phyloP scores from a whole-genome alignment of 2,113 vertebrate species.

The Halcyon senegalensis region DNA sequence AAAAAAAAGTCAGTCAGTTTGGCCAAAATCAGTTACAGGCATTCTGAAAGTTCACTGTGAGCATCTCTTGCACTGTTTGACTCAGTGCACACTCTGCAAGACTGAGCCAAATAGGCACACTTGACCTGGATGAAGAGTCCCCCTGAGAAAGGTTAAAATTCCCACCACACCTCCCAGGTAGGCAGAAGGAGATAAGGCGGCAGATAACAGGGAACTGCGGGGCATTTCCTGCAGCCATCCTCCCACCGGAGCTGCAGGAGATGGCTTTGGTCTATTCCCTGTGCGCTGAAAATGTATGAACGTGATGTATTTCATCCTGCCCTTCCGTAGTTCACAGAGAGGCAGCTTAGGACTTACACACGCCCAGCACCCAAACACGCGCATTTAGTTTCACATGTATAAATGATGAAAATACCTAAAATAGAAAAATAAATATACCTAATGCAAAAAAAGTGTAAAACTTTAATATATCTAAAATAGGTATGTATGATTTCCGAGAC shows the following conservation, averaged over 20 bases:
- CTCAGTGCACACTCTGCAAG: background rate
- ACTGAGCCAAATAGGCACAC: background rate
- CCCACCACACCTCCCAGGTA: background rate
- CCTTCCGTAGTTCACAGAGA: accelerated
- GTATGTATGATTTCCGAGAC: no score
- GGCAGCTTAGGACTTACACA: accelerated
- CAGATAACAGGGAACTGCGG: background rate
- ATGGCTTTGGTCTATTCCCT: background rate
- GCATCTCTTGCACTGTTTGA: background rate
- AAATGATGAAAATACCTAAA: background rate
- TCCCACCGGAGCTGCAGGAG: accelerated
- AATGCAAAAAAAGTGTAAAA: no score
- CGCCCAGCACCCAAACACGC: accelerated
- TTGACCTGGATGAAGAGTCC: background rate
- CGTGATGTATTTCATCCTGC: accelerated
- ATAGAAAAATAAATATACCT: no score
- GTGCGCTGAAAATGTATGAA: accelerated
- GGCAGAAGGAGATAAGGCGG: background rate
- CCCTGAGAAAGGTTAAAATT: background rate
- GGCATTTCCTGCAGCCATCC: constrained; percentile 12
- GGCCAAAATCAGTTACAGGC: background rate
- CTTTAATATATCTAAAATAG: accelerated
- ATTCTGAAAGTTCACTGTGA: background rate
- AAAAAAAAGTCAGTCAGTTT: background rate
- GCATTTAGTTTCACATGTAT: accelerated